These are phyloP conservation scores for Brienomyrus longianalis DNA, from an alignment of 2,113 vertebrate genomes.

Conservation along the genomic window DNA sequence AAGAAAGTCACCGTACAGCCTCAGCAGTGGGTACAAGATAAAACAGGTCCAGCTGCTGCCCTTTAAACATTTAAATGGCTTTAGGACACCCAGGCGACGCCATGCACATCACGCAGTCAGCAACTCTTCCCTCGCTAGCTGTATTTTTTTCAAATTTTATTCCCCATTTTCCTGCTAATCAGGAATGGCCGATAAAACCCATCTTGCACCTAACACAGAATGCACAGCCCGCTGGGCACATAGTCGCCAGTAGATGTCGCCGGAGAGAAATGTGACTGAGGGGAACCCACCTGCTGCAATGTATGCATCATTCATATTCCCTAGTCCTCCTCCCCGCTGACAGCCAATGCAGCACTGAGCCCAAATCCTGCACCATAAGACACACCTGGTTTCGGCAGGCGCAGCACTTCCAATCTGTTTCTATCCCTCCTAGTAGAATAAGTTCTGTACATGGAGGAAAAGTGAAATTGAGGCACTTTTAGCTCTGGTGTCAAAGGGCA, in stretches of 20 bases:
- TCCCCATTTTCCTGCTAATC: background rate
- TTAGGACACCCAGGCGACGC: background rate
- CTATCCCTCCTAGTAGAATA: background rate
- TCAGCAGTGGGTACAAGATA: background rate
- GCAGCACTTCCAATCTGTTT: background rate
- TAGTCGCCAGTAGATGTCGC: background rate
- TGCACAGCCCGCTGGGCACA: background rate
- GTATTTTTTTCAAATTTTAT: background rate
- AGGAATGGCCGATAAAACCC: background rate
- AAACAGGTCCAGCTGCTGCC: background rate
- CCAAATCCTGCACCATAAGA: background rate
- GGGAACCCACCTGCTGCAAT: background rate
- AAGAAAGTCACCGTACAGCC: background rate
- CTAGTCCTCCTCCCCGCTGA: background rate
- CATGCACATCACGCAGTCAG: background rate
- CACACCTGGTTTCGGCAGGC: background rate
- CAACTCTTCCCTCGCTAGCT: background rate
- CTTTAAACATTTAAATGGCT: background rate
- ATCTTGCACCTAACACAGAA: background rate
- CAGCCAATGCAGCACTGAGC: background rate
- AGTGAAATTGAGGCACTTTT: background rate
- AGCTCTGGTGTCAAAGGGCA: background rate
- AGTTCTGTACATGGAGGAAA: background rate
- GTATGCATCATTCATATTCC: background rate
- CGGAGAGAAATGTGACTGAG: background rate